These are phyloP conservation scores for Fratercula arctica DNA, from an alignment of 2,797 vertebrate genomes.

Conservation along the genomic window DNA sequence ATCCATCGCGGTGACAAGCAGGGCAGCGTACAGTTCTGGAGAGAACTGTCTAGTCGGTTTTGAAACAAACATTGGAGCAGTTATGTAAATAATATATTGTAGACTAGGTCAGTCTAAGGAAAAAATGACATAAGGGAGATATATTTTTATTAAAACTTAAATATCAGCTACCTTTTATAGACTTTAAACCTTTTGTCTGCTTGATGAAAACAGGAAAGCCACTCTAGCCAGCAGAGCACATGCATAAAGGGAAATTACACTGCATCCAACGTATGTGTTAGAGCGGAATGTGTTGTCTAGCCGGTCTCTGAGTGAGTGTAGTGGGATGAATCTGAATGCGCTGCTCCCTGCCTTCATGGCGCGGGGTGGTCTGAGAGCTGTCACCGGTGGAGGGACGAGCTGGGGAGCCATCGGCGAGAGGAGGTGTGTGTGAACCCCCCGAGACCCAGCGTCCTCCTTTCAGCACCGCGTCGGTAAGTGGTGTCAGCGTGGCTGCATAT, in stretches of 20 bases:
- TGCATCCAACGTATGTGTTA: not conserved
- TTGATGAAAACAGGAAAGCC: not conserved
- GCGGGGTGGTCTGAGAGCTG: not conserved
- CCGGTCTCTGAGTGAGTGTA: not conserved
- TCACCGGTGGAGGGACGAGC: not conserved
- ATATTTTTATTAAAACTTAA: conserved; percentile 59
- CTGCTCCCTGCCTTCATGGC: not conserved
- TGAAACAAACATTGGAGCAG: conserved; percentile 61
- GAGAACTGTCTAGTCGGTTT: conserved; percentile 54
- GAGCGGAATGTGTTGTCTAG: not conserved
- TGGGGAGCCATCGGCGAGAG: rapidly evolving
- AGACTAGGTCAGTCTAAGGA: conserved; percentile 33
- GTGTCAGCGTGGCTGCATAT: rapidly evolving
- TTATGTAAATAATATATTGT: conserved; percentile 65
- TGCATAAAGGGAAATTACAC: not conserved
- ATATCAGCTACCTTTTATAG: conserved; percentile 19
- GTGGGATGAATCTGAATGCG: not conserved
- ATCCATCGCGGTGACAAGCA: conserved; percentile 68
- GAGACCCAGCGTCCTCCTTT: not conserved
- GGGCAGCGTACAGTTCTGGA: conserved; percentile 70
- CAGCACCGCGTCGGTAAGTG: rapidly evolving
- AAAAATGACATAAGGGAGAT: conserved; percentile 8
- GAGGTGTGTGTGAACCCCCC: not conserved
- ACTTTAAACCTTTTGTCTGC: conserved; percentile 44
- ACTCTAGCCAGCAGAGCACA: not conserved